phyloP scores from a whole-genome alignment of 2,113 vertebrate species.

The Laticauda laticaudata region DNA sequence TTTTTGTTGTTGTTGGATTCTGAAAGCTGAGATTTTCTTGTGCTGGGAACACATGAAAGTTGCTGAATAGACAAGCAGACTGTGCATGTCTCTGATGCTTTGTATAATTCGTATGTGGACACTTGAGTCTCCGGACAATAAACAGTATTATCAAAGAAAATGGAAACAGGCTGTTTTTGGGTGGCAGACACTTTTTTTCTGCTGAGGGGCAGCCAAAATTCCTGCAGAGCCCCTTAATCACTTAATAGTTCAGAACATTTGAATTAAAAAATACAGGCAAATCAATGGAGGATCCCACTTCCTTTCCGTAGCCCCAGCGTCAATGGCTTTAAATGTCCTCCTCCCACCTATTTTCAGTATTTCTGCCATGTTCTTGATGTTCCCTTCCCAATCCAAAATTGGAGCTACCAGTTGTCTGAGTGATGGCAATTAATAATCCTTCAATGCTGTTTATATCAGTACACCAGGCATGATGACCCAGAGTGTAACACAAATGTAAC shows the following conservation, averaged over 20 bases:
- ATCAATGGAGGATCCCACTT: neutral
- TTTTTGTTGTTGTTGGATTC: slow-evolving; percentile 63
- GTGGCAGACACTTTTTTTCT: neutral
- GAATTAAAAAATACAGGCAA: neutral
- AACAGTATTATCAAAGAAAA: slow-evolving; percentile 88
- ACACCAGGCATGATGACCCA: neutral
- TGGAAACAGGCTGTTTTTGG: neutral
- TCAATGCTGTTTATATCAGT: neutral
- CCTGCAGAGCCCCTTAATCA: neutral
- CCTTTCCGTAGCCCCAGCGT: neutral
- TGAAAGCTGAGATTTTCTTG: slow-evolving; percentile 71
- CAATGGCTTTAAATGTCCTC: neutral
- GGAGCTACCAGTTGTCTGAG: neutral
- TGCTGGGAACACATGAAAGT: slow-evolving; percentile 76
- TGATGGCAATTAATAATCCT: neutral
- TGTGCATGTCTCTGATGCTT: slow-evolving; percentile 81
- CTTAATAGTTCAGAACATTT: neutral
- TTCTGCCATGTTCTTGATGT: neutral
- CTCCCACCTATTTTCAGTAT: neutral
- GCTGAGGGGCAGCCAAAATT: neutral
- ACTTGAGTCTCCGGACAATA: slow-evolving; percentile 79
- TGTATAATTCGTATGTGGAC: slow-evolving; percentile 79
- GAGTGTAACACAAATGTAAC: too few species aligned
- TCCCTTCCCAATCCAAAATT: neutral
- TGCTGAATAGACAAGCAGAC: slow-evolving; percentile 70